phyloP scores from a whole-genome alignment of 1,140 invertebrate genomes.

The Notospermus geniculatus region DNA sequence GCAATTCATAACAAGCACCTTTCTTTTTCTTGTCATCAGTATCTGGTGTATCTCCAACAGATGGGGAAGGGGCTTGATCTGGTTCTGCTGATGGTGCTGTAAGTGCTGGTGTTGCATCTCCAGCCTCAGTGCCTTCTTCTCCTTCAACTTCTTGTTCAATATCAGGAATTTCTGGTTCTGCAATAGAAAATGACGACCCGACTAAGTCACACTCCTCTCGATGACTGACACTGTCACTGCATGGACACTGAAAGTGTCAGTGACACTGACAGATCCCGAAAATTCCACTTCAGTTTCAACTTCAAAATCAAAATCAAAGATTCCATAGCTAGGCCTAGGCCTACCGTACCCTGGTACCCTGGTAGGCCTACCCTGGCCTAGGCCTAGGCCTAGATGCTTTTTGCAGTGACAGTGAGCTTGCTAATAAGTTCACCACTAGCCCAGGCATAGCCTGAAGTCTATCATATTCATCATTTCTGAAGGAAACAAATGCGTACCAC shows the following conservation, averaged over 20 bases:
- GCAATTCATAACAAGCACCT: constrained; percentile 5
- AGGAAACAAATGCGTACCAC: constrained; percentile 47
- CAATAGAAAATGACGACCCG: neutral
- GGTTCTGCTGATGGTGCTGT: constrained; percentile 16
- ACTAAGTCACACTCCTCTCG: neutral
- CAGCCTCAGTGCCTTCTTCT: constrained; percentile 20
- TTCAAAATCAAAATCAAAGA: too few species aligned
- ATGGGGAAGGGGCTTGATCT: constrained; percentile 31
- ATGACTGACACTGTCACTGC: neutral
- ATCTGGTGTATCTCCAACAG: constrained; percentile 25
- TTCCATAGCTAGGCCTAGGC: too few species aligned
- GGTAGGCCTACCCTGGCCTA: too few species aligned
- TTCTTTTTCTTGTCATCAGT: neutral
- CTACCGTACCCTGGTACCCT: too few species aligned
- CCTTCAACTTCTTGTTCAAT: constrained; percentile 40
- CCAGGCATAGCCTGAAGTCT: too few species aligned
- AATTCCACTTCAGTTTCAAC: too few species aligned
- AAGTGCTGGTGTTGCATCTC: neutral
- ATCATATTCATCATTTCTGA: too few species aligned
- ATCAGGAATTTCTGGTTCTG: constrained; percentile 54
- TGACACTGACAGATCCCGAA: too few species aligned
- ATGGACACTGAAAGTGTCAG: too few species aligned
- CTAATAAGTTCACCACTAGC: too few species aligned
- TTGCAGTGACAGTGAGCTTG: too few species aligned
- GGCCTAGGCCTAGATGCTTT: too few species aligned